A percentile compares a stretch with the other conserved stretches of the same genome.
These are phyloP conservation scores for cat (Felis catus) DNA, from an alignment of 2,113 vertebrate species.

Conservation along the genomic window DNA sequence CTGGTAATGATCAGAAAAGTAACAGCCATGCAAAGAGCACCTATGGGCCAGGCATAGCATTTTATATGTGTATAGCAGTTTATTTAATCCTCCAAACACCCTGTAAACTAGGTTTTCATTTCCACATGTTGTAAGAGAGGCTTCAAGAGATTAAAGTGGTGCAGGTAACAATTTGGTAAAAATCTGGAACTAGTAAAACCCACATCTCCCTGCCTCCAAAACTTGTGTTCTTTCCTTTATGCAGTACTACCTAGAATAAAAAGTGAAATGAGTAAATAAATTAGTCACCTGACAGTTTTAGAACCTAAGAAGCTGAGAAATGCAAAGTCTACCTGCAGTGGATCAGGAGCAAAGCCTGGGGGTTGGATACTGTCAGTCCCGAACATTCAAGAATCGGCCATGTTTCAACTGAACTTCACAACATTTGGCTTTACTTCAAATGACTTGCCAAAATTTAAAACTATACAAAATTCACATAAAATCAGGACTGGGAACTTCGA, in stretches of 20 bases:
- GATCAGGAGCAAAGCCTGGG: neutral
- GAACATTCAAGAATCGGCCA: neutral
- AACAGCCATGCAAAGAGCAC: neutral
- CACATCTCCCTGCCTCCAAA: neutral
- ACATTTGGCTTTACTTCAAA: neutral
- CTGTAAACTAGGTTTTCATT: neutral
- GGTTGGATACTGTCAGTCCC: rapidly evolving
- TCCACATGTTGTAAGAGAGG: neutral
- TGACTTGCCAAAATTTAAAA: neutral
- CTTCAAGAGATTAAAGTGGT: neutral
- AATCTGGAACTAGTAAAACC: neutral
- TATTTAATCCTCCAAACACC: neutral
- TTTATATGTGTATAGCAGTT: neutral
- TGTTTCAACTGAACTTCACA: neutral
- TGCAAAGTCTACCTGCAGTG: neutral
- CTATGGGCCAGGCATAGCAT: neutral
- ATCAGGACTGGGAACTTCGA: neutral
- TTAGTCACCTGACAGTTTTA: neutral
- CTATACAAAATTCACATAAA: neutral
- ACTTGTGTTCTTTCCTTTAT: neutral
- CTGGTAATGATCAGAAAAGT: neutral
- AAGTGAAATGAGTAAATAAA: neutral
- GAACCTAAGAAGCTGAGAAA: neutral
- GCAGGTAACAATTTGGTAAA: neutral
- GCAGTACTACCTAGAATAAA: neutral